Evolutionary conservation across 1,140 invertebrate species (phyloP).

Genomic region (Myzus persicae): DNA sequence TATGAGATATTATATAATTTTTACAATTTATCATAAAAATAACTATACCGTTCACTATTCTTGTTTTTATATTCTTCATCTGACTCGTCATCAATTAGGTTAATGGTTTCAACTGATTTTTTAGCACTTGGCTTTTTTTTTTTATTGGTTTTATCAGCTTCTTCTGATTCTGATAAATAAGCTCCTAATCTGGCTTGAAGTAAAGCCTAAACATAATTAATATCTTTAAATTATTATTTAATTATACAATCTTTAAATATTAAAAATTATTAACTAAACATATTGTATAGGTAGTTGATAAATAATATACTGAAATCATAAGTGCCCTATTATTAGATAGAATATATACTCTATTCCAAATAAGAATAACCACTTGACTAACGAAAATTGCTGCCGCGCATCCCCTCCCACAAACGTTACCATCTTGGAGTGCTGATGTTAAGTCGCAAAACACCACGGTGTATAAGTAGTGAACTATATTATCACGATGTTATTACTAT

Average conservation of each 20-base stretch:
- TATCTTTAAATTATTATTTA: neutral
- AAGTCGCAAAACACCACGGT: too few relatives aligned
- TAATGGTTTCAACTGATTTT: slow-evolving; percentile 62
- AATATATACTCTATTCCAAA: too few relatives aligned
- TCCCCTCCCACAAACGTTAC: too few relatives aligned
- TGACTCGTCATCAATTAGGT: slow-evolving; percentile 62
- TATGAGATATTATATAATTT: neutral
- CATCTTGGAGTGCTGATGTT: too few relatives aligned
- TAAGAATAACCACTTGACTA: too few relatives aligned
- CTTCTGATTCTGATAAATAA: slow-evolving; percentile 63
- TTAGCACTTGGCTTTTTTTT: slow-evolving; percentile 57
- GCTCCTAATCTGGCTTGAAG: slow-evolving; percentile 69
- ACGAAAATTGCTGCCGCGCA: too few relatives aligned
- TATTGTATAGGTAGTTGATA: neutral
- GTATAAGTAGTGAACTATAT: too few relatives aligned
- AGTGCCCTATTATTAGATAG: neutral
- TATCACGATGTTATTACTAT: too few relatives aligned
- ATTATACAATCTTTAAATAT: neutral
- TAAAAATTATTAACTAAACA: neutral
- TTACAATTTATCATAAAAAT: neutral
- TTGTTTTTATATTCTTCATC: slow-evolving; percentile 59
- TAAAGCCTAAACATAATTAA: slow-evolving; percentile 65
- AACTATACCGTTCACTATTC: slow-evolving; percentile 42
- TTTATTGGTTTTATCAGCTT: slow-evolving; percentile 36
- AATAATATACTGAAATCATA: neutral